Base-by-base conservation (phyloP, 2,888 invertebrate species). In the Nomada ruficornis region DNA sequence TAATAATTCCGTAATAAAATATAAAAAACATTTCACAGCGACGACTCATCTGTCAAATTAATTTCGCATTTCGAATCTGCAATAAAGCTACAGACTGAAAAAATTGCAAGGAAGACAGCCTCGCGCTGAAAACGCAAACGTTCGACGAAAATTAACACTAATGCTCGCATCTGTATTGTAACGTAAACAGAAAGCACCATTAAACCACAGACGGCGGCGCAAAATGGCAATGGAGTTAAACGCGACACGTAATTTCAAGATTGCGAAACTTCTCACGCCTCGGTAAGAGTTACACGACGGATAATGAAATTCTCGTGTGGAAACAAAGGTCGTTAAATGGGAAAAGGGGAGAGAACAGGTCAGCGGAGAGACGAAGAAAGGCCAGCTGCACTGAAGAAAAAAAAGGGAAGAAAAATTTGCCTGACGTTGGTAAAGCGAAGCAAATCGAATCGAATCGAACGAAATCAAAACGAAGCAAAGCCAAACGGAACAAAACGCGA, bases 261-360 rank as follows among this genome's bases (percentile, higher is more conserved):
- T 80, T 67, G 78, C 42, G 54, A 80, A 67, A 80, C 70, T 54
- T 78, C 65, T 77, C 80, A 67, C 80, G 80, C 78, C 54, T 62
- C 36, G 71, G 54, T 67, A 71, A 47, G 42, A 55, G 65, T 77
- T 55, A 65, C 73, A 13, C 74, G 65, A 20, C 50, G 71, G 20
- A 47, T 65, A 80, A 80, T 71, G 80, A 71, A 78, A 77, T 71
- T 67, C 80, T 44, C 60, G 42, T 20, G 47, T 47, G 47, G 78
- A 69, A 57, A 85, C 71, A 69, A 72, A 76, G 68, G 59, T 72
- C 67, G 75, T 59, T 62, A 84, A 60, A 70, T 59, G 47, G 65
- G 18, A 54, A 70, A 77, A 73, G 77, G 68, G 60, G 57, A 69
- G 13, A 15, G 13, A 11, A 15, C 63, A 13, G 59, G 70, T 52